These are phyloP conservation scores for Eleutherodactylus coqui DNA, from an alignment of 2,797 vertebrate species.

Conservation along the genomic window DNA sequence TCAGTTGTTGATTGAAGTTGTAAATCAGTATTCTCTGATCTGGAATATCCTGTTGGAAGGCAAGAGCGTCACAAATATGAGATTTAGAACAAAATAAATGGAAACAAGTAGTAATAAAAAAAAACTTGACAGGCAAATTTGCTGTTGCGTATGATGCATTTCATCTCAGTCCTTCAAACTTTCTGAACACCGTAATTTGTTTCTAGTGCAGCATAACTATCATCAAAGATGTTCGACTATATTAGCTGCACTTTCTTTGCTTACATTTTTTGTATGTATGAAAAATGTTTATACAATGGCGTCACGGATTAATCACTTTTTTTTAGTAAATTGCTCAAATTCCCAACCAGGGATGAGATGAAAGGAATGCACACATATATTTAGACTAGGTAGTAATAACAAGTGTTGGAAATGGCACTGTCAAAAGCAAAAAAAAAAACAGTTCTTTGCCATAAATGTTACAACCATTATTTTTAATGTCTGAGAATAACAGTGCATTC, in stretches of 20 bases:
- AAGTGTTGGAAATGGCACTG: constrained; percentile 3
- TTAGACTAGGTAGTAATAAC: constrained; percentile 26
- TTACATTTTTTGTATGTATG: constrained; percentile 64
- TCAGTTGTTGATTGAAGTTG: constrained; percentile 75
- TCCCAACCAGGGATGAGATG: constrained; percentile 56
- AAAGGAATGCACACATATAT: constrained; percentile 28
- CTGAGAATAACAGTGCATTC: not conserved
- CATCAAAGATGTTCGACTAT: constrained; percentile 74
- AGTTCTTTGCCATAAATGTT: constrained; percentile 29
- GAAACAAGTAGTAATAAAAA: constrained; percentile 77
- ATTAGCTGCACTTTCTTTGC: constrained; percentile 73
- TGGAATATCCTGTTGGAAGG: constrained; percentile 73
- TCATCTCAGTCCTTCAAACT: constrained; percentile 78
- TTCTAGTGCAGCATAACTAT: constrained; percentile 74
- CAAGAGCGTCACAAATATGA: constrained; percentile 75
- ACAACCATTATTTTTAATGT: not conserved
- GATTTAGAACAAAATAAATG: constrained; percentile 79
- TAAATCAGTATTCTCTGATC: constrained; percentile 74
- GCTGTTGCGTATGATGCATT: constrained; percentile 75
- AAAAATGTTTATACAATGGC: constrained; percentile 64
- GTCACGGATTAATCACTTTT: constrained; percentile 67
- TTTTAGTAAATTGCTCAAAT: constrained; percentile 60
- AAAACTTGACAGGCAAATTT: constrained; percentile 80
- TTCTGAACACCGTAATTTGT: constrained; percentile 82
- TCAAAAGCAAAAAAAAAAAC: constrained; percentile 1